phyloP scores from a whole-genome alignment of 2,888 invertebrate species.

The Caenorhabditis uteleia region DNA sequence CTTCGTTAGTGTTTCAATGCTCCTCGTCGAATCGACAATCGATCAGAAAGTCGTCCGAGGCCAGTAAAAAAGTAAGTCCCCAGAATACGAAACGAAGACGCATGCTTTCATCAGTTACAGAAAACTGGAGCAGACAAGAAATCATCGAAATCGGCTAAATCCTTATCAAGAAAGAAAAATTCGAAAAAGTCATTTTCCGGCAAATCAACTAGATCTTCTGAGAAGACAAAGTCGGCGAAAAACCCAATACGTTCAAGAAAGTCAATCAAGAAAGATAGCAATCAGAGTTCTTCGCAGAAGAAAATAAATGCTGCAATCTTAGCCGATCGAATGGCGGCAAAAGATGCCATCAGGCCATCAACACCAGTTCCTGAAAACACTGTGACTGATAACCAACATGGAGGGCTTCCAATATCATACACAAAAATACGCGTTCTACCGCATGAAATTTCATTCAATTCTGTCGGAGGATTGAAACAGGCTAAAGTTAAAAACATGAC shows the following conservation, averaged over 20 bases:
- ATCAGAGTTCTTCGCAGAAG: constrained; percentile 10
- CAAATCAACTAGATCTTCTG: background rate
- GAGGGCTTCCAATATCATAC: constrained; percentile 8
- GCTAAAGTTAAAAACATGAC: constrained; percentile 24
- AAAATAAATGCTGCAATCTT: constrained; percentile 21
- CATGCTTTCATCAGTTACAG: background rate
- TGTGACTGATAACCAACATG: background rate
- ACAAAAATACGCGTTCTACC: constrained; percentile 29
- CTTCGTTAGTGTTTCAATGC: background rate
- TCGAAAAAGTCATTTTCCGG: too few relatives aligned
- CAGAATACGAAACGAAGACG: background rate
- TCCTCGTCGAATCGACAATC: background rate
- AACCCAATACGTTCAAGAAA: background rate
- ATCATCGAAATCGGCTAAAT: constrained; percentile 13
- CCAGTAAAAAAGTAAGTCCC: background rate
- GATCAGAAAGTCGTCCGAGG: background rate
- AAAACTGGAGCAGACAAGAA: constrained; percentile 12
- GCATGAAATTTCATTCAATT: constrained; percentile 23
- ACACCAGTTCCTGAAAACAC: background rate
- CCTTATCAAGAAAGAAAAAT: constrained; percentile 1
- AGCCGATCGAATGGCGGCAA: constrained; percentile 22
- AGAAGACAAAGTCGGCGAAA: background rate
- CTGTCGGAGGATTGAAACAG: constrained; percentile 29
- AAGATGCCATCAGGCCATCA: constrained; percentile 8
- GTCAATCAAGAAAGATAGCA: background rate